Evolutionary conservation across 2,113 vertebrate genomes (phyloP).

Genomic region (Sinocyclocheilus maitianheensis): DNA sequence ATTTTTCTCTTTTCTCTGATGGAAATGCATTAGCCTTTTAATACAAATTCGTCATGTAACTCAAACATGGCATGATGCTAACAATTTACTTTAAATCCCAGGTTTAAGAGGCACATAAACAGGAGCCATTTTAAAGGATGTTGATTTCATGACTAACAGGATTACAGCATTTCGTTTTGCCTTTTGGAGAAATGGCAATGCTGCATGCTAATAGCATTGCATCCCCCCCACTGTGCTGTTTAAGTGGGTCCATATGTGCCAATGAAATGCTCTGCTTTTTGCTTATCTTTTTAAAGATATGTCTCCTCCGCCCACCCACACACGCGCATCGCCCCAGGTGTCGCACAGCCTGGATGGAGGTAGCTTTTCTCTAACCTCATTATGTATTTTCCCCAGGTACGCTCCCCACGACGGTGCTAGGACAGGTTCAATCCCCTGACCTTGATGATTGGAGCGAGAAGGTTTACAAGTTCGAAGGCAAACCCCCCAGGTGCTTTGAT

Average conservation of each 20-base stretch:
- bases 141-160: constrained; percentile 72
- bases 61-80: constrained; percentile 65
- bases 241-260: constrained; percentile 59
- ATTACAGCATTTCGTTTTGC: constrained; percentile 66
- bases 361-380: constrained; percentile 51
- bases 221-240: constrained; percentile 56
- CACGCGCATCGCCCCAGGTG: constrained; percentile 50
- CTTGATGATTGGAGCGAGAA: constrained; percentile 88
- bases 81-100: constrained; percentile 66
- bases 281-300: constrained; percentile 62
- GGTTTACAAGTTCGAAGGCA: constrained; percentile 83
- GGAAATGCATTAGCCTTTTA: constrained; percentile 68
- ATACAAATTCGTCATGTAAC: constrained; percentile 64
- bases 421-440: constrained; percentile 82
- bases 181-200: constrained; percentile 55
- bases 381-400: constrained; percentile 73
- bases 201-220: constrained; percentile 57
- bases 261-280: constrained; percentile 50
- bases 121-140: constrained; percentile 64
- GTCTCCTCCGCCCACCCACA: constrained; percentile 35
- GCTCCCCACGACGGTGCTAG: constrained; percentile 77
- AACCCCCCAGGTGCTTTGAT: constrained; percentile 78
- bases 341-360: constrained; percentile 39
- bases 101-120: constrained; percentile 68
- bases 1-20: constrained; percentile 61